These are phyloP conservation scores for Anabas testudineus DNA, from an alignment of 2,797 vertebrate genomes.

Conservation along the genomic window DNA sequence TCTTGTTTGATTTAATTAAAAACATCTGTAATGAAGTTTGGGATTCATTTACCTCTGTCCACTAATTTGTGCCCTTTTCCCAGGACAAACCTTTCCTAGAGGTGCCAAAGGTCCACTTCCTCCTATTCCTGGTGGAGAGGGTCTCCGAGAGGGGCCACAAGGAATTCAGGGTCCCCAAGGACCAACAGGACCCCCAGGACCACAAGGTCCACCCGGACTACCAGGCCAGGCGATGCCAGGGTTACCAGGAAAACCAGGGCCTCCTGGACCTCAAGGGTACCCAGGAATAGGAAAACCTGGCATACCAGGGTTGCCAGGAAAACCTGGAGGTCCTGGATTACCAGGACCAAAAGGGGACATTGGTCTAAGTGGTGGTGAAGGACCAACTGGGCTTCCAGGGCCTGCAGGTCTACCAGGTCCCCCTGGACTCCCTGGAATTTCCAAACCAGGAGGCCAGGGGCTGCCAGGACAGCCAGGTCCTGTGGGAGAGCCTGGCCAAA, in stretches of 20 bases:
- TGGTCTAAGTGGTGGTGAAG: slow-evolving; percentile 88
- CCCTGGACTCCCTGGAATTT: slow-evolving; percentile 91
- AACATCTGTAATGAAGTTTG: too few relatives aligned
- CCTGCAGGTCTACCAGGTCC: slow-evolving; percentile 92
- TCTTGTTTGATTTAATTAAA: neutral
- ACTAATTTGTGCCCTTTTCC: slow-evolving; percentile 12
- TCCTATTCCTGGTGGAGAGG: slow-evolving; percentile 64
- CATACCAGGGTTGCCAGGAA: slow-evolving; percentile 95
- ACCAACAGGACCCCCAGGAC: slow-evolving; percentile 84
- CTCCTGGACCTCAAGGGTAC: slow-evolving; percentile 88
- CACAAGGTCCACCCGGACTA: slow-evolving; percentile 86
- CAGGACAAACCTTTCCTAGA: slow-evolving; percentile 86
- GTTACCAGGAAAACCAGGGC: slow-evolving; percentile 91
- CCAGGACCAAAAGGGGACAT: slow-evolving; percentile 91
- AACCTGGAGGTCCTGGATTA: slow-evolving; percentile 91
- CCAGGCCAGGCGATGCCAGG: slow-evolving; percentile 92
- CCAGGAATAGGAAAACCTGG: slow-evolving; percentile 95
- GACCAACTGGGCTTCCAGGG: slow-evolving; percentile 90
- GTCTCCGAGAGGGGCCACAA: slow-evolving; percentile 88
- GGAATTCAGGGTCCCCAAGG: slow-evolving; percentile 90
- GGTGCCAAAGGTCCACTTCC: slow-evolving; percentile 89
- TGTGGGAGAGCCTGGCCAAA: slow-evolving; percentile 91
- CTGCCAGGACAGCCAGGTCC: slow-evolving; percentile 89
- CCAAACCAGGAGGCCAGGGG: slow-evolving; percentile 90
- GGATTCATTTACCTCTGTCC: neutral